Percentiles rank a stretch among this genome's conserved stretches.
phyloP scores from a whole-genome alignment of 30 jellyfish, hydroid and myxozoan genomes.

The Catostylus mosaicus region DNA sequence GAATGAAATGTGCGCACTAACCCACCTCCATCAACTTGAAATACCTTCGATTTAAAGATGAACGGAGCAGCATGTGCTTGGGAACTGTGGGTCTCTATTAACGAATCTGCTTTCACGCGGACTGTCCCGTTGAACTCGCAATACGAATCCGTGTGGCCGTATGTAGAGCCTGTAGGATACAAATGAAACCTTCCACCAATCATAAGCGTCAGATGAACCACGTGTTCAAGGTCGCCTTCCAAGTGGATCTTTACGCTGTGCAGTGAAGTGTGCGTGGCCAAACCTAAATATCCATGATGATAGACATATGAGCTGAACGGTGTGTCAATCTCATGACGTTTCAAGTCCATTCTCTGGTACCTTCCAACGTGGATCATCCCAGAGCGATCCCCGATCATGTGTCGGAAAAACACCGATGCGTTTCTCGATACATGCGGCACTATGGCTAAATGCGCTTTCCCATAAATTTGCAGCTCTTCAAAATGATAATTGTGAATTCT shows the following conservation, averaged over 20 bases:
- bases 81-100: constrained; percentile 32
- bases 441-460: constrained; percentile 56
- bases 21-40: constrained; percentile 71
- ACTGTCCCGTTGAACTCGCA: constrained; percentile 54
- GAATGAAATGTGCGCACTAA: constrained; percentile 21
- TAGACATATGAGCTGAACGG: constrained; percentile 71
- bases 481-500: constrained; percentile 52
- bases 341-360: constrained; percentile 58
- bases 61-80: constrained; percentile 51
- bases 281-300: constrained; percentile 62
- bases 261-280: constrained; percentile 57
- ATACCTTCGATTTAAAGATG: constrained; percentile 13
- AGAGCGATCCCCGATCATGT: constrained; percentile 69
- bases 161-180: constrained; percentile 59
- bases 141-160: constrained; percentile 40
- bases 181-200: constrained; percentile 52
- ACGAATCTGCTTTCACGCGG: constrained; percentile 72
- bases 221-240: constrained; percentile 71
- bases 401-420: constrained; percentile 57
- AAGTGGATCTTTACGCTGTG: constrained; percentile 54
- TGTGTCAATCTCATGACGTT: constrained; percentile 60
- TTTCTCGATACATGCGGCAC: constrained; percentile 38
- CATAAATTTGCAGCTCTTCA: constrained; percentile 63
- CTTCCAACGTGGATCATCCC: constrained; percentile 61
- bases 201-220: constrained; percentile 60